phyloP scores from a whole-genome alignment of 2,888 invertebrate genomes.

The Microplitis manilae region DNA sequence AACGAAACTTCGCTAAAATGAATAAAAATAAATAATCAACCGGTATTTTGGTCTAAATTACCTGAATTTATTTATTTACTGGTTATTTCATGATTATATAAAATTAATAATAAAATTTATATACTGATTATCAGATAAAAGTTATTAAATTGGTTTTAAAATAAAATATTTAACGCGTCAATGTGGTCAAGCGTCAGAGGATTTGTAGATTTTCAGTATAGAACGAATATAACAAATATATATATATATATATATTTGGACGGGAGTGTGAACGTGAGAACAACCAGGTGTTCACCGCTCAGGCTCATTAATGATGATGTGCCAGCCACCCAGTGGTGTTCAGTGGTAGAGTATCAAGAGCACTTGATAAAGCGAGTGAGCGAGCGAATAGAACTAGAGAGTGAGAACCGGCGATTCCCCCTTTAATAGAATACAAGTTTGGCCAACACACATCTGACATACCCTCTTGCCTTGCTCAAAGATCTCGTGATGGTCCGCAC shows the following conservation, averaged over 20 bases:
- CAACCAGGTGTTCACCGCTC: constrained; percentile 68
- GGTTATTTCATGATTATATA: too few species aligned
- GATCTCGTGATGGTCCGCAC: neutral
- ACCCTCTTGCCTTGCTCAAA: constrained; percentile 38
- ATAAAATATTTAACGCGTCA: constrained; percentile 41
- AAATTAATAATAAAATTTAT: too few species aligned
- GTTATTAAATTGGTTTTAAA: neutral
- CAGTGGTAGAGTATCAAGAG: constrained; percentile 30
- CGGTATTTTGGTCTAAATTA: too few species aligned
- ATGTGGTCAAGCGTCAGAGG: constrained; percentile 51
- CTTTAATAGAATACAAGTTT: constrained; percentile 38
- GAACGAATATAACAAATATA: neutral
- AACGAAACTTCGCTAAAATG: too few species aligned
- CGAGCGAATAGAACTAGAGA: neutral
- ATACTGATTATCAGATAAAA: too few species aligned
- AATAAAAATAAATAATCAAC: too few species aligned
- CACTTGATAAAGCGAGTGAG: constrained; percentile 28
- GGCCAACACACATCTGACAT: constrained; percentile 49
- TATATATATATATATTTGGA: constrained; percentile 60
- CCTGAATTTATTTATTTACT: too few species aligned
- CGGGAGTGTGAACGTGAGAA: constrained; percentile 68
- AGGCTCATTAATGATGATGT: constrained; percentile 86
- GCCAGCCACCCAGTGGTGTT: constrained; percentile 79
- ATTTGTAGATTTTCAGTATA: constrained; percentile 44
- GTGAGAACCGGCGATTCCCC: constrained; percentile 41